Conservation (phyloP, 2,113 vertebrate genomes). For the Nyctereutes procyonoides region DNA sequence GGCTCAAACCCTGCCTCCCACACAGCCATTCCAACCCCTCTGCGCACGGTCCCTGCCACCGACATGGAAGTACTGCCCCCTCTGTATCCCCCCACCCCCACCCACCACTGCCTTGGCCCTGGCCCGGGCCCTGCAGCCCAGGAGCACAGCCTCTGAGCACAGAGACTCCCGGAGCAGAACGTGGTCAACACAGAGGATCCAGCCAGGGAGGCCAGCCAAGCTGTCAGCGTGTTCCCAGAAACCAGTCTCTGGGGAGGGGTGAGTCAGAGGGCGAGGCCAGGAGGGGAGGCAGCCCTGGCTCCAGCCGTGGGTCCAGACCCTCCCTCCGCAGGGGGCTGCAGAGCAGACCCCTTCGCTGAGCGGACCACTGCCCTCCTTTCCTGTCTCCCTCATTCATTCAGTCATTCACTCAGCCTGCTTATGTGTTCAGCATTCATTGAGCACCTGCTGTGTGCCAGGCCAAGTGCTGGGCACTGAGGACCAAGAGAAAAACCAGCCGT, state of each 20-base stretch:
- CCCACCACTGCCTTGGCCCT: background rate
- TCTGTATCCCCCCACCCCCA: background rate
- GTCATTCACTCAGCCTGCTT: background rate
- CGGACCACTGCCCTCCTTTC: background rate
- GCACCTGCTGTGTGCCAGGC: background rate
- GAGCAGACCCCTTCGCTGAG: background rate
- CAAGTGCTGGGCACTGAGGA: background rate
- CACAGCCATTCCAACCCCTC: background rate
- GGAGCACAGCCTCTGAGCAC: background rate
- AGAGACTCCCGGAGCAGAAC: background rate
- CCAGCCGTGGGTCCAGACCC: rapidly evolving
- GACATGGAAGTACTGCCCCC: background rate
- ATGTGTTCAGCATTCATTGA: background rate
- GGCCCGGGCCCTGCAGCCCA: background rate
- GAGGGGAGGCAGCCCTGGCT: background rate
- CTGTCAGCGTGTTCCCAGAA: background rate
- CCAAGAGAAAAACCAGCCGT: background rate
- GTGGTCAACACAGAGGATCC: background rate
- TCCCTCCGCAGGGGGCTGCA: background rate
- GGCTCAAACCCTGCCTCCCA: background rate
- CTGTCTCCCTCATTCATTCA: background rate
- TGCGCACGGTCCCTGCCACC: rapidly evolving
- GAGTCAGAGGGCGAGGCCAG: background rate
- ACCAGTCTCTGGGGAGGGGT: background rate
- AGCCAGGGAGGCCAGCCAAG: background rate